Conservation (phyloP, 2,888 invertebrate species). For the Mythimna loreyi region DNA sequence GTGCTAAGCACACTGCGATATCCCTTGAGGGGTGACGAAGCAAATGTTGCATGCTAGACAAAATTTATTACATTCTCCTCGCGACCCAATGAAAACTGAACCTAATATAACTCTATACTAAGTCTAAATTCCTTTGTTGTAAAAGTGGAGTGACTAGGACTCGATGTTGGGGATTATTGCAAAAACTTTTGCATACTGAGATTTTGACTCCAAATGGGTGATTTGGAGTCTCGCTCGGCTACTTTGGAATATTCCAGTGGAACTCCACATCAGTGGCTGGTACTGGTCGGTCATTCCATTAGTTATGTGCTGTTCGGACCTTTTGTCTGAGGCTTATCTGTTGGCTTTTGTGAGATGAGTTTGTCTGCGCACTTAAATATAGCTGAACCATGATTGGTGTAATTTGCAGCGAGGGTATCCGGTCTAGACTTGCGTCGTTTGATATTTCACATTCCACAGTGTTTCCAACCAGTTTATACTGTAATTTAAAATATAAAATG, state of each 20-base stretch:
- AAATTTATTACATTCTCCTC: slow-evolving; percentile 74
- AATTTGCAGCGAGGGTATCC: slow-evolving; percentile 10
- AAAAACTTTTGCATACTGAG: slow-evolving; percentile 73
- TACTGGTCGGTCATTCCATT: slow-evolving; percentile 45
- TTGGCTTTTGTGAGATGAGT: slow-evolving; percentile 4
- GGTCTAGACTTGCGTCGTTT: slow-evolving; percentile 17
- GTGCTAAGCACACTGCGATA: slow-evolving; percentile 70
- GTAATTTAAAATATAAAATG: neutral
- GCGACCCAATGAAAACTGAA: slow-evolving; percentile 49
- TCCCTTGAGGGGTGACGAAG: slow-evolving; percentile 76
- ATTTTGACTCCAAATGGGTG: slow-evolving; percentile 73
- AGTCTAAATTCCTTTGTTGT: slow-evolving; percentile 48
- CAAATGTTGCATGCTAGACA: slow-evolving; percentile 79
- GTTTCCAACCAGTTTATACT: neutral
- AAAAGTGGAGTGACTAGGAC: slow-evolving; percentile 62
- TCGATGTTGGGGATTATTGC: slow-evolving; percentile 72
- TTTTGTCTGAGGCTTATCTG: slow-evolving; percentile 30
- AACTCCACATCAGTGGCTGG: slow-evolving; percentile 46
- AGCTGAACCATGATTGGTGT: slow-evolving; percentile 10
- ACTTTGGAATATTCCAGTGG: slow-evolving; percentile 57
- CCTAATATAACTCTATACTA: slow-evolving; percentile 35
- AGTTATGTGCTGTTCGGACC: slow-evolving; percentile 45
- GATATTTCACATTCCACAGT: slow-evolving; percentile 13
- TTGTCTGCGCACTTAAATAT: slow-evolving; percentile 19
- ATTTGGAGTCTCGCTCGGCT: slow-evolving; percentile 66